Evolutionary conservation across 2,888 invertebrate species (phyloP).

Genomic region (Tetranychus piercei): DNA sequence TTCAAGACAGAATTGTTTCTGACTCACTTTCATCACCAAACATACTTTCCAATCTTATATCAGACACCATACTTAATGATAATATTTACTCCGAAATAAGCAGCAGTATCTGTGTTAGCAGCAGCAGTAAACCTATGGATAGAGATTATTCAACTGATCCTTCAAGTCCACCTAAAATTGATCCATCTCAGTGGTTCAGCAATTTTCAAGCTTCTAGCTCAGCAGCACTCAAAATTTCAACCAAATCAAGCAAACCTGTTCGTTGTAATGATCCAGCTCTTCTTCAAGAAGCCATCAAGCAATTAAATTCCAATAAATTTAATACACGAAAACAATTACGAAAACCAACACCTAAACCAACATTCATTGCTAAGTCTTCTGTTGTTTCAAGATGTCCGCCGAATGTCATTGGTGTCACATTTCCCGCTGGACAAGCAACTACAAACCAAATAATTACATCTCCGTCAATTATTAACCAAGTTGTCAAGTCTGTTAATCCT

Average conservation of each 20-base stretch:
- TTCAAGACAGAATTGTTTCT: background rate
- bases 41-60: slow-evolving; percentile 18
- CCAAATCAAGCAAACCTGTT: slow-evolving; percentile 5
- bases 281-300: slow-evolving; percentile 19
- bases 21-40: background rate
- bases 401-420: background rate
- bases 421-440: background rate
- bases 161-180: background rate
- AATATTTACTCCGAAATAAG: background rate
- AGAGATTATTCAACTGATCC: background rate
- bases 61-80: slow-evolving; percentile 19
- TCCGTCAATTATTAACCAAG: background rate
- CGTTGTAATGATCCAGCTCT: slow-evolving; percentile 15
- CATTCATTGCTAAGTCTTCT: background rate
- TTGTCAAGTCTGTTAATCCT: background rate
- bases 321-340: background rate
- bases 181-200: background rate
- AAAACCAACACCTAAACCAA: slow-evolving; percentile 6
- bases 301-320: slow-evolving; percentile 17
- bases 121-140: background rate
- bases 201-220: background rate
- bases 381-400: background rate
- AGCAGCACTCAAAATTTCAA: background rate
- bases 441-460: background rate
- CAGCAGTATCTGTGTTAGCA: background rate